phyloP scores from a whole-genome alignment of 2,797 vertebrate species.

The Malacoraja senta region DNA sequence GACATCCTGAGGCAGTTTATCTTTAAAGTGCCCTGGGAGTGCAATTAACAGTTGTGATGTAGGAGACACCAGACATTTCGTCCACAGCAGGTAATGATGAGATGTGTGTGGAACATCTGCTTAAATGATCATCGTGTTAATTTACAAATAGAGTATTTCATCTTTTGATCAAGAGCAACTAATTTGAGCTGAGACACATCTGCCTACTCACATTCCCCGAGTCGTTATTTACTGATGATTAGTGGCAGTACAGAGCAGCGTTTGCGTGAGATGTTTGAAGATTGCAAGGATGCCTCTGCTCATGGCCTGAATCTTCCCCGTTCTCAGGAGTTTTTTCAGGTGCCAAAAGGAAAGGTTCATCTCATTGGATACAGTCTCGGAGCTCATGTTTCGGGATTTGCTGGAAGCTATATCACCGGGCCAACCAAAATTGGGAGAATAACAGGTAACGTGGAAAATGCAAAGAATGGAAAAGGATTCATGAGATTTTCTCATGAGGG shows the following conservation, averaged over 20 bases:
- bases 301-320: not conserved
- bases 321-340: slow-evolving; percentile 62
- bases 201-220: not conserved
- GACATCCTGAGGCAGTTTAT: not conserved
- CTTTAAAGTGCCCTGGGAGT: not conserved
- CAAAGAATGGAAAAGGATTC: not conserved
- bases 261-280: not conserved
- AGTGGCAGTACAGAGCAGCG: not conserved
- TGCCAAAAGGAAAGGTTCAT: slow-evolving; percentile 69
- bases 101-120: not conserved
- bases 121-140: not conserved
- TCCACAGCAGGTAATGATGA: not conserved
- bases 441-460: slow-evolving; percentile 66
- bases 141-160: not conserved
- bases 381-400: slow-evolving; percentile 88
- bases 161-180: not conserved
- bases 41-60: not conserved
- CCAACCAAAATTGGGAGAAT: slow-evolving; percentile 79
- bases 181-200: not conserved
- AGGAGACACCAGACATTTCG: not conserved
- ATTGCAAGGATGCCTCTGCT: not conserved
- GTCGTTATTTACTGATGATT: not conserved
- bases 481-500: not conserved
- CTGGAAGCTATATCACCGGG: slow-evolving; percentile 71
- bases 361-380: slow-evolving; percentile 94